Conservation (phyloP, 2,888 invertebrate genomes). For the Lumbricus terrestris region DNA sequence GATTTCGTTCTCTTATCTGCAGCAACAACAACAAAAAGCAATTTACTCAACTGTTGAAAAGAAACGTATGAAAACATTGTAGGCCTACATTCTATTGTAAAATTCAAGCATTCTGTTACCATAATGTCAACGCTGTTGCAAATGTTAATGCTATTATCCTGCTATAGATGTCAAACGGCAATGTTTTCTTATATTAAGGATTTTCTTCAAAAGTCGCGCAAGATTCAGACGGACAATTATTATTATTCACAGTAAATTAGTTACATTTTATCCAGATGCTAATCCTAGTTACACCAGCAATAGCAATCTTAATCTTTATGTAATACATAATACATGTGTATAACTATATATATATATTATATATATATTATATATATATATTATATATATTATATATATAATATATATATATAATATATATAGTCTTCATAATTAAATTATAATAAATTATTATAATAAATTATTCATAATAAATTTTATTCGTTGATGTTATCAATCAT, state of each 20-base stretch:
- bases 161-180: not conserved
- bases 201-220: no score
- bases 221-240: no score
- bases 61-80: not conserved
- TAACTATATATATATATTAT: no score
- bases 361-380: no score
- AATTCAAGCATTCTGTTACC: not conserved
- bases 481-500: not conserved
- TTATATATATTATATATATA: no score
- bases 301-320: not conserved
- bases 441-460: no score
- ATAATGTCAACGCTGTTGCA: not conserved
- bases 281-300: not conserved
- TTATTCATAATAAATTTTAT: not conserved
- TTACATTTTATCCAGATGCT: no score
- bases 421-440: not conserved
- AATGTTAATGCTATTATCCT: not conserved
- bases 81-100: not conserved
- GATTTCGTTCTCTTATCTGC: conserved; percentile 58
- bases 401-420: no score
- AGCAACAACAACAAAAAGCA: not conserved
- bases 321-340: no score
- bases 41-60: not conserved
- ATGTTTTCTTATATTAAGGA: not conserved
- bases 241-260: no score